Conservation (phyloP, 2,113 vertebrate genomes). For the Ursus arctos region DNA sequence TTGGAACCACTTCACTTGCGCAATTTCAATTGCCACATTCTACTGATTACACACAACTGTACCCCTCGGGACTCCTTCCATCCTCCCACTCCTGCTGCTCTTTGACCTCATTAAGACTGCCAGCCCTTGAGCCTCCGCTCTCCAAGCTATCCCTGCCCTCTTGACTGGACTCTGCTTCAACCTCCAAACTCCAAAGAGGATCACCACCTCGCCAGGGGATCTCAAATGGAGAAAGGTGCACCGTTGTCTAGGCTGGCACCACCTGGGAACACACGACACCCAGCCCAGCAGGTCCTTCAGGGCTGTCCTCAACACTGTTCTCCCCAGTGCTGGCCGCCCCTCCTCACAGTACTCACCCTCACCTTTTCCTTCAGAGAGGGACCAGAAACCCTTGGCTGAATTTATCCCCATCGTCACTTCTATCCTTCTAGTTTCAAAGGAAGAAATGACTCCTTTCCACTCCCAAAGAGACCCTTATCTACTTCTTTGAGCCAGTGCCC, state of each 20-base stretch:
- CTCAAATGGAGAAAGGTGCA: neutral
- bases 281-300: neutral
- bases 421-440: neutral
- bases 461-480: neutral
- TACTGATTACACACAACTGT: neutral
- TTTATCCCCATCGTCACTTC: neutral
- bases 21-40: neutral
- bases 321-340: too few species aligned
- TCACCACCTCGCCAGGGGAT: neutral
- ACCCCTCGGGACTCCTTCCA: neutral
- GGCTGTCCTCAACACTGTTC: neutral
- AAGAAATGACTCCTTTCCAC: neutral
- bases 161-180: neutral
- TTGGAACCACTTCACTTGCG: neutral
- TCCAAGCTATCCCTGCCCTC: neutral
- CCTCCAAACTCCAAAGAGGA: slow-evolving; percentile 15
- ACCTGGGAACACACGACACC: neutral
- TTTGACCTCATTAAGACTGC: neutral
- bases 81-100: neutral
- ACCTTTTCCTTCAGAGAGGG: neutral
- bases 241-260: neutral
- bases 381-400: neutral
- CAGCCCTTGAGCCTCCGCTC: neutral
- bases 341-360: neutral
- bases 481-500: neutral